These are phyloP conservation scores for Erebia palarica DNA, from an alignment of 2,888 invertebrate species.

Conservation along the genomic window DNA sequence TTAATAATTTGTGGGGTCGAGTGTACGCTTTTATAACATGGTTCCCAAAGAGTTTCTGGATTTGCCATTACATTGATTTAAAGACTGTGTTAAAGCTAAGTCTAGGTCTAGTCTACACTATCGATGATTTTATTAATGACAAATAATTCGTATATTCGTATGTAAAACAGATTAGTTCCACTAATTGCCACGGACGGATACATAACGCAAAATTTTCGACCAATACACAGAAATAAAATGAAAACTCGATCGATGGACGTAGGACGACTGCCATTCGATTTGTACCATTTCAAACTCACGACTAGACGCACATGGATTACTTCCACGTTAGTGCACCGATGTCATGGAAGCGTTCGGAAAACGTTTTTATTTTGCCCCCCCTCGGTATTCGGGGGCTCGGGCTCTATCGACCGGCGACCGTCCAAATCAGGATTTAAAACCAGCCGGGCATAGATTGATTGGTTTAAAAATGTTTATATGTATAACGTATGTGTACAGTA, in stretches of 20 bases:
- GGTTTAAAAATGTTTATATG: conserved; percentile 27
- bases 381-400: conserved; percentile 16
- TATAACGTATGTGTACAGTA: not conserved
- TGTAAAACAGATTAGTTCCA: too few relatives aligned
- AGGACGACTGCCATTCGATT: not conserved
- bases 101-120: too few relatives aligned
- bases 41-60: too few relatives aligned
- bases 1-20: too few relatives aligned
- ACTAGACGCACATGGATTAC: not conserved
- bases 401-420: conserved; percentile 19
- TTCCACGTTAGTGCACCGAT: conserved; percentile 32
- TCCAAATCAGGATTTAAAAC: conserved; percentile 37
- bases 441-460: conserved; percentile 33
- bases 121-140: too few relatives aligned
- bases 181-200: too few relatives aligned
- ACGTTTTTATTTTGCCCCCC: conserved; percentile 30
- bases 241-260: not conserved
- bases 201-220: too few relatives aligned
- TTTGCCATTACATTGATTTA: too few relatives aligned
- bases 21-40: too few relatives aligned
- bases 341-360: conserved; percentile 31
- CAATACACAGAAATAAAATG: too few relatives aligned
- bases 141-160: too few relatives aligned
- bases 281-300: not conserved
- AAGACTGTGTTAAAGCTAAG: too few relatives aligned